phyloP scores from a whole-genome alignment of 53 echinoderm and acorn worm species.

The Glandiceps talaboti region DNA sequence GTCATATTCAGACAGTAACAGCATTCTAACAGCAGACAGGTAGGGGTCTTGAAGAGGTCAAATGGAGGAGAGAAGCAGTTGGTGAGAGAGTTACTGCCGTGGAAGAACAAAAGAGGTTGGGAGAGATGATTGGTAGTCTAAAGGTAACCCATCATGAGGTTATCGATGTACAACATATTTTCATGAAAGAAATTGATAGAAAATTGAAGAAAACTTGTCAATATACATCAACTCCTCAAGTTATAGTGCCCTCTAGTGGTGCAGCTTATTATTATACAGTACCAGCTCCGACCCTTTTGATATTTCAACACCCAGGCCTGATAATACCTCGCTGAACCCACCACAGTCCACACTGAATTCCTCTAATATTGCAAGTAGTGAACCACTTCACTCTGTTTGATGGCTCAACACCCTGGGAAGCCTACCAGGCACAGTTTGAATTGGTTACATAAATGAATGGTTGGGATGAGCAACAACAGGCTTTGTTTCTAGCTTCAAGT shows the following conservation, averaged over 20 bases:
- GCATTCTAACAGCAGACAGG: not conserved
- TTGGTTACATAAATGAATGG: slow-evolving; percentile 38
- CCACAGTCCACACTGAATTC: not conserved
- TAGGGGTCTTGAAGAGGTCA: not conserved
- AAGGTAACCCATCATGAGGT: not conserved
- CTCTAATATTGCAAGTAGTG: not conserved
- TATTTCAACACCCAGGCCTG: not conserved
- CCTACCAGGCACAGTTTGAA: slow-evolving; percentile 36
- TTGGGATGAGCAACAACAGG: slow-evolving; percentile 26
- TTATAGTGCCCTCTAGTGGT: not conserved
- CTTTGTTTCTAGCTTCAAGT: slow-evolving; percentile 32
- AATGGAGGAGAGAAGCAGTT: not conserved
- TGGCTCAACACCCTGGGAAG: slow-evolving; percentile 38
- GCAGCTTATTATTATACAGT: not conserved
- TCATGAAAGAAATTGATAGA: not conserved
- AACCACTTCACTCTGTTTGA: slow-evolving; percentile 12
- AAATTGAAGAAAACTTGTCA: not conserved
- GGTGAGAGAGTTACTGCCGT: not conserved
- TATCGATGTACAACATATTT: not conserved
- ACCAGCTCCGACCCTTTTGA: not conserved
- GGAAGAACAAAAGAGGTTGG: not conserved
- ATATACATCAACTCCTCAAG: not conserved
- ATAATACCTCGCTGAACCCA: not conserved
- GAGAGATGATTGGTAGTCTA: not conserved
- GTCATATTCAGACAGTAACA: not conserved